These are phyloP conservation scores for Leptosomus discolor DNA, from an alignment of 2,113 vertebrate genomes.

Conservation along the genomic window DNA sequence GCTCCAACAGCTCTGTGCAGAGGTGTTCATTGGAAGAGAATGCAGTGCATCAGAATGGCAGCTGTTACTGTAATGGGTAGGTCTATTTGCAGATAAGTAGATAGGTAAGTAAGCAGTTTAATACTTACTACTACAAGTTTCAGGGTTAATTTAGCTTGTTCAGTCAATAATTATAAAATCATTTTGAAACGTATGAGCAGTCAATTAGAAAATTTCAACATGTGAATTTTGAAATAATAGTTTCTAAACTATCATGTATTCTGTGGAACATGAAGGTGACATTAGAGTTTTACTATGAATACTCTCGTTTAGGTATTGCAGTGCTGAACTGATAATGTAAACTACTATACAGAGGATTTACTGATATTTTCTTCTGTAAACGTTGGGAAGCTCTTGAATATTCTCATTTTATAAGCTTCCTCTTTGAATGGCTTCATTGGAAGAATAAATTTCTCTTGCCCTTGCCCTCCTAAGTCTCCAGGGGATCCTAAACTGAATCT, in stretches of 20 bases:
- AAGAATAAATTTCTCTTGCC: background rate
- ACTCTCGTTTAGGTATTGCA: background rate
- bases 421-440: background rate
- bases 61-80: background rate
- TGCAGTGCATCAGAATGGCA: background rate
- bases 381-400: background rate
- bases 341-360: background rate
- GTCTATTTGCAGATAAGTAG: constrained; percentile 1
- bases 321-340: background rate
- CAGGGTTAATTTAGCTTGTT: constrained; percentile 27
- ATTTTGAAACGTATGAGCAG: background rate
- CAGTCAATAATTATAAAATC: background rate
- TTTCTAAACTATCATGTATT: background rate
- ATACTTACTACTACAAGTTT: background rate
- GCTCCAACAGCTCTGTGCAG: background rate
- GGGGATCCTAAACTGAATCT: background rate
- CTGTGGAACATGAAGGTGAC: background rate
- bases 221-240: background rate
- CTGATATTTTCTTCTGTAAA: background rate
- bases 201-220: constrained; percentile 36
- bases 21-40: background rate
- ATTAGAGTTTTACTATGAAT: background rate
- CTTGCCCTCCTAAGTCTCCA: background rate
- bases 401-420: background rate
- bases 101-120: background rate